Evolutionary conservation across 2,888 invertebrate genomes (phyloP).

Genomic region (Alentia gelatinosa): DNA sequence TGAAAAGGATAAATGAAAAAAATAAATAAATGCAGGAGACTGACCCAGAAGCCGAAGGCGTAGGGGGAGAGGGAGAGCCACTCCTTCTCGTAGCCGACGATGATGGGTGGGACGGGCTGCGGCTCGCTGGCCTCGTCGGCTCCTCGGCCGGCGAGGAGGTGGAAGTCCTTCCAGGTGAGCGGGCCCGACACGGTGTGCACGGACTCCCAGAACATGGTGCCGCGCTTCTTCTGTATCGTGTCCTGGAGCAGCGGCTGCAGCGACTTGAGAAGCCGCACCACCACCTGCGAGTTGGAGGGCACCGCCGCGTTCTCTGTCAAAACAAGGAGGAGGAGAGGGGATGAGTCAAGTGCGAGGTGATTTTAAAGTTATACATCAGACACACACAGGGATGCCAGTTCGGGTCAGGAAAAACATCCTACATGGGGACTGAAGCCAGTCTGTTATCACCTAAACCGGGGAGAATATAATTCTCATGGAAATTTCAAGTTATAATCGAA

Average conservation of each 20-base stretch:
- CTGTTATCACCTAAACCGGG: too few relatives aligned
- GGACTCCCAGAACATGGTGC: constrained; percentile 92
- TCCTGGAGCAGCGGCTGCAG: constrained; percentile 96
- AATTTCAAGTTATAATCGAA: too few relatives aligned
- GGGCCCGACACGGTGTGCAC: constrained; percentile 95
- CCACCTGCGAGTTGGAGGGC: constrained; percentile 89
- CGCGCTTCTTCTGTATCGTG: constrained; percentile 93
- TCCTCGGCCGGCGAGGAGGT: constrained; percentile 94
- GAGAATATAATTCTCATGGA: too few relatives aligned
- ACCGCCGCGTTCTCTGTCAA: constrained; percentile 60
- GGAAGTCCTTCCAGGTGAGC: constrained; percentile 98
- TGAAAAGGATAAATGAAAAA: too few relatives aligned
- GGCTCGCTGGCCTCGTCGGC: constrained; percentile 98
- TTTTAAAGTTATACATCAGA: too few relatives aligned
- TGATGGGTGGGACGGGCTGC: constrained; percentile 95
- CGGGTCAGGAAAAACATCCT: too few relatives aligned
- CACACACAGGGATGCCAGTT: too few relatives aligned
- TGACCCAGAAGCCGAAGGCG: constrained; percentile 93
- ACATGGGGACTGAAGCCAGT: too few relatives aligned
- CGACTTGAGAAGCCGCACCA: constrained; percentile 93
- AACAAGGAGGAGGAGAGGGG: not conserved
- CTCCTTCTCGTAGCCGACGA: constrained; percentile 96
- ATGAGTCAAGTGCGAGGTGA: too few relatives aligned
- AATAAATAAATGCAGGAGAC: too few relatives aligned
- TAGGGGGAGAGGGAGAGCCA: constrained; percentile 97